These are phyloP conservation scores for Telmatherina bonti DNA, from an alignment of 2,797 vertebrate species.

Conservation along the genomic window DNA sequence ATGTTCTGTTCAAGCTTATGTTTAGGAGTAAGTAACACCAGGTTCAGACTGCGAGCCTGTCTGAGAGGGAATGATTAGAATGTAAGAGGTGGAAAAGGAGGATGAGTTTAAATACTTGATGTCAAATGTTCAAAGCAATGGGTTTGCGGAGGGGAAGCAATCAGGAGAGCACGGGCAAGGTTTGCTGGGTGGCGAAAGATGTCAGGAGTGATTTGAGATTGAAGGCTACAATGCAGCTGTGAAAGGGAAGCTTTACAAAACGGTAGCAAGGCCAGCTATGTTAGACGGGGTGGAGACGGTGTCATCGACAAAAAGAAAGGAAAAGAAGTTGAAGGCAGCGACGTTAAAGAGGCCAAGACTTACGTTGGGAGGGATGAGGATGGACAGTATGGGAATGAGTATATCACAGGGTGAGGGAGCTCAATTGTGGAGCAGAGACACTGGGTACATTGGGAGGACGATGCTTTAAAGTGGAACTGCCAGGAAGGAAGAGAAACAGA, in stretches of 20 bases:
- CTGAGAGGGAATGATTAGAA: background rate
- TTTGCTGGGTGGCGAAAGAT: background rate
- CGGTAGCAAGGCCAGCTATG: background rate
- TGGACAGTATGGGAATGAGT: constrained; percentile 29
- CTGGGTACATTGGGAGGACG: constrained; percentile 1
- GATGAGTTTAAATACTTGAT: constrained; percentile 11
- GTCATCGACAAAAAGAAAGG: constrained; percentile 22
- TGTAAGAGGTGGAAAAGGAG: background rate
- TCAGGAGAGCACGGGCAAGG: background rate
- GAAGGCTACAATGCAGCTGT: background rate
- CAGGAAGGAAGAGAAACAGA: constrained; percentile 12
- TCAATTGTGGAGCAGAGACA: background rate
- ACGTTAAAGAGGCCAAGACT: constrained; percentile 21
- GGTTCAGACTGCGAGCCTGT: no score
- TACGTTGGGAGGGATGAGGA: constrained; percentile 20
- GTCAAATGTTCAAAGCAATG: background rate
- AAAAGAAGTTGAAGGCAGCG: constrained; percentile 10
- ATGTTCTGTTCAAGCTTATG: background rate
- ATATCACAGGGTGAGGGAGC: constrained; percentile 3
- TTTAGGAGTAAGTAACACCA: background rate
- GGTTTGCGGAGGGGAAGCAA: background rate
- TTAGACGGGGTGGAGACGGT: background rate
- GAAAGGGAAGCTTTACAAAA: constrained; percentile 13
- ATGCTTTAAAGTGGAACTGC: constrained; percentile 11
- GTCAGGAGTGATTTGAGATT: background rate